Base-by-base conservation (phyloP, 2,888 invertebrate genomes). In the Cantharis nigra region DNA sequence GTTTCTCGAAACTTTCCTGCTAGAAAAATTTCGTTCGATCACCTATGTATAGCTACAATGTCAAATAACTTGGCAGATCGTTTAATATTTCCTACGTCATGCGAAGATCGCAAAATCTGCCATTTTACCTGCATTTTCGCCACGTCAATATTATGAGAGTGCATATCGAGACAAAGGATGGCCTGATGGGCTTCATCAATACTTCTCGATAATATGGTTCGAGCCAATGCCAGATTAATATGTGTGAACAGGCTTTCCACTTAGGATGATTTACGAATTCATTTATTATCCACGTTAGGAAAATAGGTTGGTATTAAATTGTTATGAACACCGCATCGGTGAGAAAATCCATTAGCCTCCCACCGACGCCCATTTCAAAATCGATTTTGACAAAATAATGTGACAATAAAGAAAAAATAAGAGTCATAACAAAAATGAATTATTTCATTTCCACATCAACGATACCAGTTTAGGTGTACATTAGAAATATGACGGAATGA, bases 21-120 rank as follows among this genome's bases (percentile, higher is more conserved):
- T 33, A 4, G 33, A 13, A 2, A 33, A 33, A 33, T 33, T 33
- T 13, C 20, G 13, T 65, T 65, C 65, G 23, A 20, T 20, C 13
- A 20, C 13, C 70, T 28, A 28, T 70, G 72, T 49, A 49, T 72
- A 63, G 20, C 13, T 9, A 30, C 72, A 70, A 69, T 70, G 74
- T 65, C 74, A 75, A 75, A 75, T 75, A 70, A 70, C 70, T 75
- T 75, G 74, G 74, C 74, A 72, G 64, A 72, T 67, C 65, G 23
- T 23, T 23, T 23, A 9, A 71, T 18, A 69, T 69, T 74, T 69
- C 63, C 73, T 63, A 74, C 74, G 74, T 74, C 74, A 74, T 63
- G 11, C 4, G 16, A 33, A 33, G 33, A 33, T 33, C 13, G n/a
- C 7, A 49, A 49, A n/a, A 49, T 49, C 49, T n/a, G n/a, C n/a